Conservation (phyloP, 53 echinoderm and acorn worm species). For the Glandiceps talaboti region DNA sequence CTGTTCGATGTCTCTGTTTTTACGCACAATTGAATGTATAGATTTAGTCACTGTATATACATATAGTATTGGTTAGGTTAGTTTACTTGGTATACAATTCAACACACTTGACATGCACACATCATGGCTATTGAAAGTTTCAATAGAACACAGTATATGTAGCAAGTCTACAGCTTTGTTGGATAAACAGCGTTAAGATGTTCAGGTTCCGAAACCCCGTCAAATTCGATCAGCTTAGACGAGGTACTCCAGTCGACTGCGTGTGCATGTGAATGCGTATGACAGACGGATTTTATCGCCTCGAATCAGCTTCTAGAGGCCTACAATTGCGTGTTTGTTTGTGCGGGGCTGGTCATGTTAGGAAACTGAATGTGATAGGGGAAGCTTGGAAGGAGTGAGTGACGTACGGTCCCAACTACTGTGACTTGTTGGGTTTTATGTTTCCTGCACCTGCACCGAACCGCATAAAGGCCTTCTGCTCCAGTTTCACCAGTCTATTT, state of each 20-base stretch:
- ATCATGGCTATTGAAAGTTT: background rate
- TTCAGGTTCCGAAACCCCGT: background rate
- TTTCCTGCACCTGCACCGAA: background rate
- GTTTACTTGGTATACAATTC: background rate
- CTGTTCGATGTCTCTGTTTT: too few species aligned
- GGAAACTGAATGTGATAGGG: background rate
- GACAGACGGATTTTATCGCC: background rate
- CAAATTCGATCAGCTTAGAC: background rate
- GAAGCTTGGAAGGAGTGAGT: background rate
- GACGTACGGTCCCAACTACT: background rate
- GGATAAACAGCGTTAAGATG: background rate
- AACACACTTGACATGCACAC: background rate
- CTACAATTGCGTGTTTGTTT: background rate
- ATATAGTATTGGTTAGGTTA: background rate
- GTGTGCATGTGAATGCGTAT: background rate
- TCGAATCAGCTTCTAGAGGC: background rate
- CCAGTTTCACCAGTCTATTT: background rate
- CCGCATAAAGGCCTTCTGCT: background rate
- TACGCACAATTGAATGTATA: too few species aligned
- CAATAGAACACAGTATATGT: background rate
- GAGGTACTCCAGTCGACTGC: background rate
- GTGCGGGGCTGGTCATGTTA: background rate
- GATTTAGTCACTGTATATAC: background rate
- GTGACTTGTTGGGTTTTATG: background rate
- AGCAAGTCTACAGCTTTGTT: background rate